Percentiles rank a stretch among this genome's conserved stretches.
Evolutionary conservation across 2,113 vertebrate genomes (phyloP).

Genomic region (Catagonus wagneri): DNA sequence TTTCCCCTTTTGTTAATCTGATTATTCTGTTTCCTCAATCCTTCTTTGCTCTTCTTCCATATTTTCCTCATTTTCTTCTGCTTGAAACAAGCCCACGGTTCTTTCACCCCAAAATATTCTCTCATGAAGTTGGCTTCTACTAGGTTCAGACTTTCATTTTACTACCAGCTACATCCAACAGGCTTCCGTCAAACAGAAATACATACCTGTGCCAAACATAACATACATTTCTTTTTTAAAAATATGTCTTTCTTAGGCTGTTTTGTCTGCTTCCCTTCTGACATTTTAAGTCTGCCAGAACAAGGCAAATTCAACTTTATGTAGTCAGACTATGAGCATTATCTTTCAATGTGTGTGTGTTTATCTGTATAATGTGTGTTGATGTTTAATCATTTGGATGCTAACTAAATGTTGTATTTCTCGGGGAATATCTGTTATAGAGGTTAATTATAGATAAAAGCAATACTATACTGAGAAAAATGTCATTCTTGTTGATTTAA

Average conservation of each 20-base stretch:
- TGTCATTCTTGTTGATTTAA: conserved; percentile 56
- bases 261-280: not conserved
- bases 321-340: not conserved
- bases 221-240: not conserved
- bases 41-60: not conserved
- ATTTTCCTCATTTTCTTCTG: not conserved
- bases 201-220: not conserved
- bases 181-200: not conserved
- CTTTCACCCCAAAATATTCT: not conserved
- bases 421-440: conserved; percentile 17
- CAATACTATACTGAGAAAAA: not conserved
- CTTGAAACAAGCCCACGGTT: not conserved
- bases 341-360: not conserved
- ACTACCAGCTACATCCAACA: not conserved
- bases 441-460: conserved; percentile 71
- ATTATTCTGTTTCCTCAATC: not conserved
- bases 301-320: not conserved
- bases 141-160: not conserved
- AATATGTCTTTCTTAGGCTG: not conserved
- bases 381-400: conserved; percentile 34
- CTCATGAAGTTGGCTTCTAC: not conserved
- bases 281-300: not conserved
- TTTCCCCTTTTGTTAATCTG: not conserved
- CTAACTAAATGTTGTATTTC: not conserved
- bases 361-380: conserved; percentile 3